Evolutionary conservation across 2,797 vertebrate genomes (phyloP).

Genomic region (Morus bassanus): DNA sequence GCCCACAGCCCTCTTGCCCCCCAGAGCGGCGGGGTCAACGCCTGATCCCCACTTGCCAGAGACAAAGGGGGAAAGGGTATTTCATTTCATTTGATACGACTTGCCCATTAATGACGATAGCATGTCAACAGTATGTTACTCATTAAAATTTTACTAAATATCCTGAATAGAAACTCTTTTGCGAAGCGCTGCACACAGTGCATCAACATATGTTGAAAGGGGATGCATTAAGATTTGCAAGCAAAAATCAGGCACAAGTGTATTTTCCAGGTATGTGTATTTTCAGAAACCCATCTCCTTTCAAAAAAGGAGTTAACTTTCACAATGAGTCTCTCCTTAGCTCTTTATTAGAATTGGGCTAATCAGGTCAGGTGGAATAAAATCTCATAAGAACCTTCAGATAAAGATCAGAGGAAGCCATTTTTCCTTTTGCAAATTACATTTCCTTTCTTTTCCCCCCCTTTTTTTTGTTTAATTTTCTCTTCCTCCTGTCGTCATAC

Average conservation of each 20-base stretch:
- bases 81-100: neutral
- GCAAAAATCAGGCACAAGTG: neutral
- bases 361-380: neutral
- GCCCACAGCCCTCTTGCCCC: no score
- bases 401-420: neutral
- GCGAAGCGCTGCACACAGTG: neutral
- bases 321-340: neutral
- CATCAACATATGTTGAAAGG: neutral
- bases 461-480: neutral
- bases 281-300: neutral
- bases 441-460: neutral
- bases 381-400: neutral
- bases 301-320: neutral
- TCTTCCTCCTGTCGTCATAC: neutral
- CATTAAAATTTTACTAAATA: neutral
- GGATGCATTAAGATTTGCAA: neutral
- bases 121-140: accelerated
- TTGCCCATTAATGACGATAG: neutral
- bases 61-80: neutral
- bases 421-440: slow-evolving; percentile 1
- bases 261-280: neutral
- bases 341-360: neutral
- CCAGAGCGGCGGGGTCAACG: neutral
- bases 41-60: neutral
- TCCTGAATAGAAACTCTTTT: neutral